Conservation (phyloP, 2,797 vertebrate species). For the Notamacropus eugenii region DNA sequence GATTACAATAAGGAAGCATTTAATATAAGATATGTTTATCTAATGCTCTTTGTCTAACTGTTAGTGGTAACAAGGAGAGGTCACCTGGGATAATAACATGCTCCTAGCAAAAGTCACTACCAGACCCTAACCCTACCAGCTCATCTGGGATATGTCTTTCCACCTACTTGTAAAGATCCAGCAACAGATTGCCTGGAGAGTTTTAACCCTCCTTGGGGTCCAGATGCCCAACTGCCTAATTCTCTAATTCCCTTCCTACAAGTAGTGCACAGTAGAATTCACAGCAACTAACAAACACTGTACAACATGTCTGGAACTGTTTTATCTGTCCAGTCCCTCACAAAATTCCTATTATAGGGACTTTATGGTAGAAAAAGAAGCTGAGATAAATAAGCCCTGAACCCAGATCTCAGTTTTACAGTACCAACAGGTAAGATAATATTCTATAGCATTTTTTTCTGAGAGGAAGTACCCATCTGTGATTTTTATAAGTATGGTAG, state of each 20-base stretch:
- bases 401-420: neutral
- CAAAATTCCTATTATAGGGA: neutral
- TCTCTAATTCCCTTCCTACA: neutral
- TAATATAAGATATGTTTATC: neutral
- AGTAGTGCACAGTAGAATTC: neutral
- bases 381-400: neutral
- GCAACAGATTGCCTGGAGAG: neutral
- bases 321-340: neutral
- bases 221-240: neutral
- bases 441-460: neutral
- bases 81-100: neutral
- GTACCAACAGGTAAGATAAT: neutral
- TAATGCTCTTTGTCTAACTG: neutral
- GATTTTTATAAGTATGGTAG: neutral
- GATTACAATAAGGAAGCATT: neutral
- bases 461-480: neutral
- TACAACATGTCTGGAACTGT: neutral
- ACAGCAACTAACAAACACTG: neutral
- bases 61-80: neutral
- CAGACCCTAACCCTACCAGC: neutral
- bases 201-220: neutral
- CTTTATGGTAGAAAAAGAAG: neutral
- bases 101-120: neutral
- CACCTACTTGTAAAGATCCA: neutral
- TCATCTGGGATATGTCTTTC: neutral